Base-by-base conservation (phyloP, 2,113 vertebrate genomes). In the Seriola aureovittata region DNA sequence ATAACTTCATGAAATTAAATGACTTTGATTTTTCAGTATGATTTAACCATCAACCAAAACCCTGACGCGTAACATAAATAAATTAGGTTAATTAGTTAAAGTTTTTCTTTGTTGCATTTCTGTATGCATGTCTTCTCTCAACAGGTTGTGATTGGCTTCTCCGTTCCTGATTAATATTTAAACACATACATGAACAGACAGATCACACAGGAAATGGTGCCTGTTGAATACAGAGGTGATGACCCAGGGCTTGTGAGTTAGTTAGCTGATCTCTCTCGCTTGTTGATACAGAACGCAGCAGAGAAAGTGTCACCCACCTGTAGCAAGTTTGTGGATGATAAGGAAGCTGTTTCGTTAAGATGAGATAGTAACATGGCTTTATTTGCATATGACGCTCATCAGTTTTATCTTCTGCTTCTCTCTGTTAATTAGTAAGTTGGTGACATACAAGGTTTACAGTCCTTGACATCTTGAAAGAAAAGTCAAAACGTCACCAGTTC, bases 391-490 rank as follows among this genome's bases (percentile, higher is more conserved):
- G 2, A 17, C n/a, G 10, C 17, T 60, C 13, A 25, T 62, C 8
- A 59, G 5, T 50, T 78, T 25, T 50, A 77, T 57, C 19, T 40
- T 17, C 0, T 62, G 32, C 21, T 52, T 58, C 69, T 81, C 52
- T 60, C 32, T 34, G 19, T n/a, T 1, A 19, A 7, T 0, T 19
- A 29, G n/a, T 52, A 32, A 82, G 34, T 11, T 40, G 17, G n/a
- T 46, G 8, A 1, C 54, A 59, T 12, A 38, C 17, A 17, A 50
- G 17, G 5, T 73, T 68, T 63, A 58, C 40, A 16, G 5, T 46
- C 13, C n/a, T 21, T 48, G 23, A 57, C 73, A 55, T 63, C 4
- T 77, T 68, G 68, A 57, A 13, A 23, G 52, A 73, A 77, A 81
- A 62, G 66, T 67, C 46, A 42, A 68, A 63, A 55, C 19, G 38